Evolutionary conservation across 2,888 invertebrate species (phyloP).

Genomic region (Acanthopleura granulata): DNA sequence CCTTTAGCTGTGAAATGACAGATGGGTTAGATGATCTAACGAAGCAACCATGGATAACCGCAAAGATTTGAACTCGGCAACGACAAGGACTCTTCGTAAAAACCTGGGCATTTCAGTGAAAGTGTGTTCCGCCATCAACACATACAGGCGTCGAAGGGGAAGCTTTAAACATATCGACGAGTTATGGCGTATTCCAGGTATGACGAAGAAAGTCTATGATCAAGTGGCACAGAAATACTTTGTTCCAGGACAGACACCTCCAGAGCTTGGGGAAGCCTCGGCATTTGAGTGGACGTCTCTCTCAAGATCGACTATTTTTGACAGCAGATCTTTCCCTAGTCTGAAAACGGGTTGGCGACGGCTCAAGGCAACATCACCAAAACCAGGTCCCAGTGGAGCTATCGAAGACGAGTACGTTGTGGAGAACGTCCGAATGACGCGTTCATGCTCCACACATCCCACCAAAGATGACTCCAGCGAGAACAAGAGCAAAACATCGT

Average conservation of each 20-base stretch:
- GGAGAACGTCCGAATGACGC: background rate
- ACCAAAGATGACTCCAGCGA: background rate
- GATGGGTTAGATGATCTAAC: too few relatives aligned
- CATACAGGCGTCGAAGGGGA: conserved; percentile 1
- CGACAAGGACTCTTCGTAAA: background rate
- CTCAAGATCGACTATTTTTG: background rate
- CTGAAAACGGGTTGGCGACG: background rate
- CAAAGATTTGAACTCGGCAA: background rate
- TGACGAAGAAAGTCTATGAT: background rate
- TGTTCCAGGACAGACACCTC: background rate
- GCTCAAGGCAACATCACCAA: background rate
- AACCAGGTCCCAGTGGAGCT: background rate
- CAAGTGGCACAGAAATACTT: background rate
- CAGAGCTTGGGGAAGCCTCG: background rate
- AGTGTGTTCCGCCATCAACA: background rate
- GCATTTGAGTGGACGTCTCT: background rate
- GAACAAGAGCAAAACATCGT: background rate
- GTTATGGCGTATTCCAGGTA: background rate
- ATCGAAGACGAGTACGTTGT: background rate
- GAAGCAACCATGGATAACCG: background rate
- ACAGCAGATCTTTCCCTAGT: conserved; percentile 8
- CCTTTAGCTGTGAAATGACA: too few relatives aligned
- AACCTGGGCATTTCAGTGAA: conserved; percentile 1
- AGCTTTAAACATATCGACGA: conserved; percentile 13
- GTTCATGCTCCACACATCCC: background rate